Base-by-base conservation (phyloP, 2,888 invertebrate genomes). In the Sphaeridia pumilis region DNA sequence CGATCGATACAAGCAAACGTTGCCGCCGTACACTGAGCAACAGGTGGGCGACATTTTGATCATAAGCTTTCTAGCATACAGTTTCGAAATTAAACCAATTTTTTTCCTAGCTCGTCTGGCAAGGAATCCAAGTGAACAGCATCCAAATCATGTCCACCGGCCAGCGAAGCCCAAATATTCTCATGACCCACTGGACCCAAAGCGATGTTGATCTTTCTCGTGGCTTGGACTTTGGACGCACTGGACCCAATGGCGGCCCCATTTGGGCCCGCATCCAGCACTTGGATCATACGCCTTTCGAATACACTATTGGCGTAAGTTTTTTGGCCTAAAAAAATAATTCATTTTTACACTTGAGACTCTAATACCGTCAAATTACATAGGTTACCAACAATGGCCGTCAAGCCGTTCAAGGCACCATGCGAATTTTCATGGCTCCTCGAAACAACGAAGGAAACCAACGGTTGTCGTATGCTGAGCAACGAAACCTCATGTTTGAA, bases 161-260 rank as follows among this genome's bases (percentile, higher is more conserved):
- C 1, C 65, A 72, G 14, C 76, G 75, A 63, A 71, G 0, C 49
- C 58, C 51, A 51, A 52, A 44, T n/a, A 69, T 70, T 2, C 58
- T 87, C 41, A 70, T 72, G 55, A 87, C 87, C 0, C 82, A 78
- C 70, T 88, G 87, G 86, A 82, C 83, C 73, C 79, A 83, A 70
- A 83, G 83, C 53, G 81, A 82, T 47, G 75, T 87, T 59, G 83
- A 88, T 66, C 69, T 89, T 38, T 79, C 82, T 0, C 76, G 86
- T 1, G 89, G 89, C 0, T 75, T 89, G 67, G 87, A 88, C 72
- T 88, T 88, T 36, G 43, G 43, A 14, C 36, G 64, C 28, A 56
- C 50, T 1, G 46, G 51, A 35, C 38, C 50, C 10, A 45, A 47
- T 3, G 27, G 58, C 14, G 63, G 63, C 1, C 57, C 67, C 17